Conservation (phyloP, 2,888 invertebrate species). For the Lepeophtheirus nordmannii region DNA sequence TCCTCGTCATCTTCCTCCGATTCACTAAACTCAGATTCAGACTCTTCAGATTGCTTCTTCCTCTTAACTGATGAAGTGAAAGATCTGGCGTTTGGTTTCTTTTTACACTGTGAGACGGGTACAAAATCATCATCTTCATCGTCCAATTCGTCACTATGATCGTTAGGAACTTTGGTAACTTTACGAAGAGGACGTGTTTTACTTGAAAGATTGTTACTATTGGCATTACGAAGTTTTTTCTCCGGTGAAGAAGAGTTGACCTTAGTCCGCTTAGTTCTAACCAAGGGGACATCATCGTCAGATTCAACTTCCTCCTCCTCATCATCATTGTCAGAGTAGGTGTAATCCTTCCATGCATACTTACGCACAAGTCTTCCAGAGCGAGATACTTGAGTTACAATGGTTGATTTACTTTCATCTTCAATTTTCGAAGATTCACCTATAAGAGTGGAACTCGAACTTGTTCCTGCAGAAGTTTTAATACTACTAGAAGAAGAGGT, state of each 20-base stretch:
- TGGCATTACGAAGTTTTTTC: neutral
- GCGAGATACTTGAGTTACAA: neutral
- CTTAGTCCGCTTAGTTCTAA: neutral
- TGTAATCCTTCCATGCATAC: slow-evolving; percentile 9
- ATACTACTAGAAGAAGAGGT: neutral
- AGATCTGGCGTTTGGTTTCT: no score
- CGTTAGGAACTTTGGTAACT: slow-evolving; percentile 8
- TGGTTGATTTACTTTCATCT: neutral
- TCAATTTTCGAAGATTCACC: no score
- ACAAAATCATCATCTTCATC: neutral
- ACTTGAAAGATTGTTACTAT: neutral
- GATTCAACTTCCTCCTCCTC: neutral
- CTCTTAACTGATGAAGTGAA: neutral
- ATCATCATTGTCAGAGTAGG: neutral
- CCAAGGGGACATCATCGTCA: neutral
- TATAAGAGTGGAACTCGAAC: no score
- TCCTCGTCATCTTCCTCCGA: neutral
- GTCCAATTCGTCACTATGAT: slow-evolving; percentile 8
- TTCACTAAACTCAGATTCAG: neutral
- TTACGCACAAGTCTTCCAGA: neutral
- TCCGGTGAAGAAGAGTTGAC: no score
- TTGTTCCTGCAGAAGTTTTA: neutral
- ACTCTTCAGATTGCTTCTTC: neutral
- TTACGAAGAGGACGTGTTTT: neutral
- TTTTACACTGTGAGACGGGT: neutral